Evolutionary conservation across 2,113 vertebrate species (phyloP), one percentile per base, ranked within the genome.

Genomic region (Psephotus haematonotus): DNA sequence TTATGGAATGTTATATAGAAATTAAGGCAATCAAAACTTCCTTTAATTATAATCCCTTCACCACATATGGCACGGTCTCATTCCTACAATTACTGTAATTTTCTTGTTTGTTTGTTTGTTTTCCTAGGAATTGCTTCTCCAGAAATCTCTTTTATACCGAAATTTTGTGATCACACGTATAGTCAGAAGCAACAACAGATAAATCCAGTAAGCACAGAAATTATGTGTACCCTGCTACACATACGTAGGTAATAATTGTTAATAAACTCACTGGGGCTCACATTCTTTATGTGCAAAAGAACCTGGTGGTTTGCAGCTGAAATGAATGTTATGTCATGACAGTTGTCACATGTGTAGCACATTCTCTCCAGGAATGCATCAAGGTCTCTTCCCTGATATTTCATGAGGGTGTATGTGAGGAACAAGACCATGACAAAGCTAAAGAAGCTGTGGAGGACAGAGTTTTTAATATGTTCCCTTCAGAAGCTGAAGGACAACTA

Each of bases 51-150:
- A 33, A 55, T 33, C 53, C 53, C 29, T 55, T 55, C 53, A 55
- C 53, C 53, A 55, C 18, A 8, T 50, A 52, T n/a, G 33, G 22
- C 20, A 59, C 33, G 23, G 55, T n/a, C 55, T 59, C 33, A 59
- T 59, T n/a, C 33, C 55, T 59, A 59, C 55, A 60, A 72, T 87
- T 39, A 90, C 55, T 86, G 6, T n/a, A 2, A 29, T 60, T 63
- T 49, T 59, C 12, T 77, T 35, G 3, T 44, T 46, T 7, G 6
- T 11, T 49, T 50, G 33, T 25, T 52, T 96, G 84, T 96, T 28
- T 18, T 41, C 39, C 22, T 85, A 98, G 98, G 78, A 35, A 0
- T 1, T n/a, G 5, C 4, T 39, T 97, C 98, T 95, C 97, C 97
- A 93, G 97, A 97, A 86, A 89, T 97, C 60, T 14, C n/a, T 35